Percentiles rank a stretch among this genome's conserved stretches.
Evolutionary conservation across 2,888 invertebrate species (phyloP).

Genomic region (Lasioglossum vierecki): DNA sequence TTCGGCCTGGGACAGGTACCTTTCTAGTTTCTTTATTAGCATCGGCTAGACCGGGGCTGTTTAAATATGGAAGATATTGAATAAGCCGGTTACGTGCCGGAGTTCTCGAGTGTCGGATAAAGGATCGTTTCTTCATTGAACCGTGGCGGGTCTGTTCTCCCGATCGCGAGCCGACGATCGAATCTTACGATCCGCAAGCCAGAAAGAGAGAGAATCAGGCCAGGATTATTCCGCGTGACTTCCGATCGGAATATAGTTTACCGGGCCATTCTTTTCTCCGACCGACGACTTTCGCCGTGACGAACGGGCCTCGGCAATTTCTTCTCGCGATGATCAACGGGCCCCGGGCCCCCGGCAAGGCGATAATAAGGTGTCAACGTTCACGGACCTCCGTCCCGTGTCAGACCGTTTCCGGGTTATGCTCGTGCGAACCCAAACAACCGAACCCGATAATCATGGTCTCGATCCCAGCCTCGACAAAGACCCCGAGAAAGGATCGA

Average conservation of each 20-base stretch:
- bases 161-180: constrained; percentile 57
- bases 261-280: constrained; percentile 67
- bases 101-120: constrained; percentile 53
- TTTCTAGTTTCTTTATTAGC: constrained; percentile 50
- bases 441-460: constrained; percentile 8
- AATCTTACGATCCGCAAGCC: constrained; percentile 50
- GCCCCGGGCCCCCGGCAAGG: constrained; percentile 66
- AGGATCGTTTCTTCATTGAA: constrained; percentile 69
- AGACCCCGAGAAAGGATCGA: constrained; percentile 15
- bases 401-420: constrained; percentile 77
- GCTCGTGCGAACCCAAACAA: constrained; percentile 66
- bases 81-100: constrained; percentile 57
- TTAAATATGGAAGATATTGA: constrained; percentile 62
- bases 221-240: constrained; percentile 73
- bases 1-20: constrained; percentile 16
- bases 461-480: constrained; percentile 20
- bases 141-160: constrained; percentile 53
- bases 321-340: constrained; percentile 60
- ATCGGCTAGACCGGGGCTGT: constrained; percentile 19
- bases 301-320: constrained; percentile 53
- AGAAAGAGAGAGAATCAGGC: constrained; percentile 38
- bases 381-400: constrained; percentile 71
- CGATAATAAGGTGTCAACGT: constrained; percentile 81
- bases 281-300: constrained; percentile 68
- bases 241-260: constrained; percentile 71